Percentiles rank a stretch among this genome's conserved stretches.
These are phyloP conservation scores for Tigriopus japonicus DNA, from an alignment of 1,140 invertebrate species.

Conservation along the genomic window DNA sequence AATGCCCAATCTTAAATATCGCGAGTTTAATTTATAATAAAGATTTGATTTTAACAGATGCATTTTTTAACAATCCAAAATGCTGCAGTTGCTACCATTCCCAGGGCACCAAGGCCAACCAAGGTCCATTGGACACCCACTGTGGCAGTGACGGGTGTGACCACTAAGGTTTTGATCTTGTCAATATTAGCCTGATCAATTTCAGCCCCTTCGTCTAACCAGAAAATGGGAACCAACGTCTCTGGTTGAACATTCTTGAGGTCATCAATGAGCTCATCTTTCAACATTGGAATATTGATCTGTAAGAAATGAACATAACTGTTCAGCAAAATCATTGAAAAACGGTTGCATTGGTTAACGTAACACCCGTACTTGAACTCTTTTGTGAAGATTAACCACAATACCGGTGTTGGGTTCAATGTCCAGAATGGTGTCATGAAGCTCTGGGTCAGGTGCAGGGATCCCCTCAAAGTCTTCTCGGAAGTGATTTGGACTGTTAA, in stretches of 20 bases:
- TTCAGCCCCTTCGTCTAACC: conserved; percentile 1
- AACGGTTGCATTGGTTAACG: too few species aligned
- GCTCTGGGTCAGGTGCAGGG: conserved; percentile 33
- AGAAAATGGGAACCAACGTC: neutral
- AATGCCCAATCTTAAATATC: too few species aligned
- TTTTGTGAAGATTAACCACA: conserved; percentile 16
- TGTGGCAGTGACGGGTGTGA: neutral
- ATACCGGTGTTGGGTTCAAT: conserved; percentile 36
- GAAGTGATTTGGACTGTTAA: conserved; percentile 39
- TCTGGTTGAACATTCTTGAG: neutral
- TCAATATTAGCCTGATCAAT: neutral
- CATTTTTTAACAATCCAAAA: too few species aligned
- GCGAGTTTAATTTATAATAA: too few species aligned
- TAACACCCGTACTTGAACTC: conserved; percentile 17
- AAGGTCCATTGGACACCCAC: too few species aligned
- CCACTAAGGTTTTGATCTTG: neutral
- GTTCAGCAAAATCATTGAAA: too few species aligned
- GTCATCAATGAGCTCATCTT: neutral
- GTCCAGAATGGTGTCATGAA: conserved; percentile 47
- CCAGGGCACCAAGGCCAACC: too few species aligned
- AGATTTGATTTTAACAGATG: too few species aligned
- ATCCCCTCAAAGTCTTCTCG: conserved; percentile 40
- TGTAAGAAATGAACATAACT: too few species aligned
- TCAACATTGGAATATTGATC: too few species aligned
- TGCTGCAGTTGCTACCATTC: too few species aligned